phyloP scores from a whole-genome alignment of 2,888 invertebrate species.

The Abrostola tripartita region DNA sequence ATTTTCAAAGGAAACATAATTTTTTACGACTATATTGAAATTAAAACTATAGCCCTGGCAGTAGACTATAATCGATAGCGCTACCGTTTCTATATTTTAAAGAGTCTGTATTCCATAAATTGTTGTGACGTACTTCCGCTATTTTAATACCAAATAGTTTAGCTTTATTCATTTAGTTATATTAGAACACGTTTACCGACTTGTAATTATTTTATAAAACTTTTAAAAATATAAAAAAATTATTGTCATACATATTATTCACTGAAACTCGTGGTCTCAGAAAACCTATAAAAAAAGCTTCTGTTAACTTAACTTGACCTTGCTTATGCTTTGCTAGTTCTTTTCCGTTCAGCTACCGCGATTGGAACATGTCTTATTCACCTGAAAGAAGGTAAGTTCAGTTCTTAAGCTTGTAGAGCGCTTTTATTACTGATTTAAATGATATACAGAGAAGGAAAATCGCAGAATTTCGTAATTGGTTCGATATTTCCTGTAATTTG shows the following conservation, averaged over 20 bases:
- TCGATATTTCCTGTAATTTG: conserved; percentile 48
- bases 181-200: conserved; percentile 55
- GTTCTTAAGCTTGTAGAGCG: conserved; percentile 65
- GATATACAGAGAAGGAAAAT: conserved; percentile 33
- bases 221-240: conserved; percentile 68
- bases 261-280: conserved; percentile 37
- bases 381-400: conserved; percentile 93
- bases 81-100: conserved; percentile 10
- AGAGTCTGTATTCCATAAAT: conserved; percentile 47
- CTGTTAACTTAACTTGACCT: conserved; percentile 88
- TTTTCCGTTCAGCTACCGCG: conserved; percentile 93
- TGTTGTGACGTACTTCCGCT: conserved; percentile 77
- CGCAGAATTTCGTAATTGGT: conserved; percentile 27
- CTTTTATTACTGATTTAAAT: conserved; percentile 58
- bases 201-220: conserved; percentile 64
- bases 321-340: conserved; percentile 89
- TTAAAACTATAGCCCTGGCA: background rate
- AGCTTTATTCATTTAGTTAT: conserved; percentile 65
- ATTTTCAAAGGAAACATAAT: too few species aligned
- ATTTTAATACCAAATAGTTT: conserved; percentile 74
- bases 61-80: conserved; percentile 40
- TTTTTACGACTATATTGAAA: background rate
- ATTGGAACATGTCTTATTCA: conserved; percentile 95
- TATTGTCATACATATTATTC: conserved; percentile 41
- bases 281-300: conserved; percentile 74